Evolutionary conservation across 2,888 invertebrate genomes (phyloP), one percentile per base, ranked within the genome.

Genomic region (Leptinotarsa rubiginosa): DNA sequence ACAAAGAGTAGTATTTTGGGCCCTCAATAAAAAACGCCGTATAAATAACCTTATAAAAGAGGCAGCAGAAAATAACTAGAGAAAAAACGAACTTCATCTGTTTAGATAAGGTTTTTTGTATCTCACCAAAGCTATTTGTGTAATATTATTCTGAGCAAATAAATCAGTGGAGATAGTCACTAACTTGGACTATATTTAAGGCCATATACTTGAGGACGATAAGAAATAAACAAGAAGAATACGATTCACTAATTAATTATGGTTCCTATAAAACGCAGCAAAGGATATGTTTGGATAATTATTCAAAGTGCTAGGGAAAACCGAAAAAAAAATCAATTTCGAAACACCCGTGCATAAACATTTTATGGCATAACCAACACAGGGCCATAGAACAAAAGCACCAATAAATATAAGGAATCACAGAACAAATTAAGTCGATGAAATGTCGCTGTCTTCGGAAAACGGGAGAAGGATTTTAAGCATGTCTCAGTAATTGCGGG

Each of bases 401-500:
- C n/a, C 62, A 18, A 62, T 62, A 62, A 62, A 62, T 62, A 62
- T 62, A 25, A 41, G 62, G 62, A 62, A 62, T 62, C 62, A 62
- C 62, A 15, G 71, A 75, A 72, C 73, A 71, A 75, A 75, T 65
- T 70, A 69, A 74, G 72, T 73, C 72, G 70, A 72, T 74, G 75
- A 77, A 72, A 75, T 74, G 71, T 69, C 75, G 71, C 54, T 69
- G 78, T 74, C 78, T 74, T 74, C 69, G 62, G 70, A 70, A 74
- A 73, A 68, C 65, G 74, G 72, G 54, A 74, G 67, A 66, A 75
- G 76, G 77, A 79, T 79, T 80, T 79, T 75, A 74, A 77, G 78
- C 78, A 81, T 82, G 82, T 83, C 82, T 78, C 79, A 81, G 82
- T 85, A 85, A 85, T 85, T 84, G 84, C 79, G 67, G 41, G 81